Evolutionary conservation across 2,113 vertebrate species (phyloP).

Genomic region (Hemichromis elongatus): DNA sequence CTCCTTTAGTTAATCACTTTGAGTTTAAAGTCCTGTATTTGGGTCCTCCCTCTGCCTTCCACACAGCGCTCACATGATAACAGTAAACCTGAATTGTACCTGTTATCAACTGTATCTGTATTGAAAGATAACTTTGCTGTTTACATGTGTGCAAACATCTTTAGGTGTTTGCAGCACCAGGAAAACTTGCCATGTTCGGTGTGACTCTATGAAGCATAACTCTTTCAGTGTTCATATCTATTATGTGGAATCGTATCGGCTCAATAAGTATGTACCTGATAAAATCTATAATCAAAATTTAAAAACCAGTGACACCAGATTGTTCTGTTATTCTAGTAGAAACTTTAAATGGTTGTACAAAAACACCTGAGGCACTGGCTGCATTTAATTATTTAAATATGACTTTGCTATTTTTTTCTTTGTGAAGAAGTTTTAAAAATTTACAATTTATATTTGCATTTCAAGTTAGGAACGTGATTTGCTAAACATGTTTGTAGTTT

Average conservation of each 20-base stretch:
- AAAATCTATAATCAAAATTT: too few species aligned
- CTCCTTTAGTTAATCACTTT: too few species aligned
- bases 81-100: background rate
- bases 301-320: background rate
- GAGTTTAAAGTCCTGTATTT: too few species aligned
- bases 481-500: background rate
- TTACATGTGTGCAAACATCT: background rate
- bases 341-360: background rate
- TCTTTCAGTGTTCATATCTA: too few species aligned
- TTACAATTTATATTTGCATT: background rate
- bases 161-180: background rate
- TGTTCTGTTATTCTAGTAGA: background rate
- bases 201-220: too few species aligned
- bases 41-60: too few species aligned
- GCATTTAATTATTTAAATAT: background rate
- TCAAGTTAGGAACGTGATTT: background rate
- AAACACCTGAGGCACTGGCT: background rate
- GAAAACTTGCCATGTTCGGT: too few species aligned
- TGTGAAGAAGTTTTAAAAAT: background rate
- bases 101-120: background rate
- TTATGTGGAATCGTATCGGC: too few species aligned
- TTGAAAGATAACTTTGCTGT: background rate
- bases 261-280: too few species aligned
- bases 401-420: background rate
- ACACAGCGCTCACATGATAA: too few species aligned